Percentiles rank a stretch among this genome's conserved stretches.
Conservation (phyloP, 2,797 vertebrate genomes). For the Okamejei kenojei region DNA sequence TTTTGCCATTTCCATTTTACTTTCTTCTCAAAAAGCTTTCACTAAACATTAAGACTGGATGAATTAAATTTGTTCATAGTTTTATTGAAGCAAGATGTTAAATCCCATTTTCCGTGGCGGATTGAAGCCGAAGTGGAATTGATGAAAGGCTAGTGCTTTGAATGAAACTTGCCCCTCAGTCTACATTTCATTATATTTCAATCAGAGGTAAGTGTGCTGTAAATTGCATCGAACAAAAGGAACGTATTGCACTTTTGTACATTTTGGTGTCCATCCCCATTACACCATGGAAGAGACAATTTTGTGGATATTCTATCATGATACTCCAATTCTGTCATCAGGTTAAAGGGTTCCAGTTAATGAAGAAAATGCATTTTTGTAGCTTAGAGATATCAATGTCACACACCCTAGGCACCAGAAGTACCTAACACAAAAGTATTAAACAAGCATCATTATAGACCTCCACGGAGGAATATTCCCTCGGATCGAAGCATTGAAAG, state of each 20-base stretch:
- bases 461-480: background rate
- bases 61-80: background rate
- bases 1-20: background rate
- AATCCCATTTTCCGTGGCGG: background rate
- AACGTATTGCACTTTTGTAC: background rate
- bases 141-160: background rate
- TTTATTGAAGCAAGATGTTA: background rate
- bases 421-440: background rate
- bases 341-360: background rate
- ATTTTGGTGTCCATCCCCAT: background rate
- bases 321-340: background rate
- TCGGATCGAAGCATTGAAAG: background rate
- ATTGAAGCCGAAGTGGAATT: background rate
- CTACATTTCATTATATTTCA: background rate
- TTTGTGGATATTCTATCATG: background rate
- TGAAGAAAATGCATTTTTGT: background rate
- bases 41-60: background rate
- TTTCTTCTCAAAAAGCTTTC: background rate
- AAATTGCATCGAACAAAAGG: background rate
- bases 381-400: background rate
- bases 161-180: background rate
- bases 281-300: background rate
- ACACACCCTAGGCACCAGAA: background rate
- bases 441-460: background rate
- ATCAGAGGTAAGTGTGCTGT: background rate